Conservation (phyloP, 1,140 invertebrate species). For the Scaptomyza graminum region DNA sequence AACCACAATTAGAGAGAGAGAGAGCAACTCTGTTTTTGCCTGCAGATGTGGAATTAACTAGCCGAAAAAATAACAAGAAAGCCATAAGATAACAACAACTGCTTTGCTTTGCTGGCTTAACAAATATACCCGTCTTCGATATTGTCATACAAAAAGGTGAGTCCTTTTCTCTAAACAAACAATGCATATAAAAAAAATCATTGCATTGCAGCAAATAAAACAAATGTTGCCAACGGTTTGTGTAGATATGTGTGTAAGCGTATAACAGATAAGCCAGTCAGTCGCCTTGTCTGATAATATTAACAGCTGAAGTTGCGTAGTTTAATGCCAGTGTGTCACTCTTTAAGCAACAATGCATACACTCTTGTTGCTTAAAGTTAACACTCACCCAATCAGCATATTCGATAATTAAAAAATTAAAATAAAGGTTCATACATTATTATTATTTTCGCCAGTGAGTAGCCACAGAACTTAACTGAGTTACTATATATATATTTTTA, state of each 20-base stretch:
- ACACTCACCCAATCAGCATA: background rate
- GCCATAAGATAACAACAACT: conserved; percentile 38
- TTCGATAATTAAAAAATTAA: conserved; percentile 1
- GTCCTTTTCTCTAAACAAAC: conserved; percentile 11
- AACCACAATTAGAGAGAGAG: conserved; percentile 40
- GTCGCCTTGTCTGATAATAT: conserved; percentile 38
- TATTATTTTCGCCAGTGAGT: too few species aligned
- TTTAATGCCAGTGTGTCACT: conserved; percentile 25
- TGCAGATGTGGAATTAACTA: conserved; percentile 47
- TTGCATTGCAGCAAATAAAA: conserved; percentile 21
- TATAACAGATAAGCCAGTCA: conserved; percentile 33
- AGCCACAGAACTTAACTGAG: too few species aligned
- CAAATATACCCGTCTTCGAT: conserved; percentile 23
- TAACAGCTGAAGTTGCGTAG: conserved; percentile 42
- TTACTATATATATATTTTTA: conserved; percentile 29
- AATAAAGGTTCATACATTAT: too few species aligned
- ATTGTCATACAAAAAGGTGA: conserved; percentile 47
- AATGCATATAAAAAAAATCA: conserved; percentile 29
- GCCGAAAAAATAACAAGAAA: conserved; percentile 35
- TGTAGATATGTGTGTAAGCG: background rate
- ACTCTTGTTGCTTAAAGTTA: too few species aligned
- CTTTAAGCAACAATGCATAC: too few species aligned
- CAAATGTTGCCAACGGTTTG: conserved; percentile 14
- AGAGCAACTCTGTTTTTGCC: conserved; percentile 41
- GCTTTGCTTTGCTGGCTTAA: conserved; percentile 48